These are phyloP conservation scores for Microchirus variegatus DNA, from an alignment of 2,797 vertebrate genomes.

Conservation along the genomic window DNA sequence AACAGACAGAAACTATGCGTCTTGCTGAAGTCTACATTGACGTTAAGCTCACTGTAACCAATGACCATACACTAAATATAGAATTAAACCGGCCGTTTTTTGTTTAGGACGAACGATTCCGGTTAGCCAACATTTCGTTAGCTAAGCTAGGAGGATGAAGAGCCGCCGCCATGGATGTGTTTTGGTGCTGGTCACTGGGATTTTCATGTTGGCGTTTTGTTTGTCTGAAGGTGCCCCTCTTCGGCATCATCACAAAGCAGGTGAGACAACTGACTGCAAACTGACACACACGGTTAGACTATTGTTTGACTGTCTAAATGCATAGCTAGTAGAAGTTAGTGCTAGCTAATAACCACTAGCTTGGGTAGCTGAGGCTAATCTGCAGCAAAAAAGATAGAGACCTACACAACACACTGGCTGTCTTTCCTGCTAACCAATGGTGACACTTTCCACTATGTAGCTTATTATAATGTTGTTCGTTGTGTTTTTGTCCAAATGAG, in stretches of 20 bases:
- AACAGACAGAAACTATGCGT: constrained; percentile 49
- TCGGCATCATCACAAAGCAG: constrained; percentile 66
- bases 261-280: constrained; percentile 58
- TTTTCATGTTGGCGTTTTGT: constrained; percentile 65
- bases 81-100: constrained; percentile 14
- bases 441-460: background rate
- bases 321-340: constrained; percentile 10
- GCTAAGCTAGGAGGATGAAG: constrained; percentile 76
- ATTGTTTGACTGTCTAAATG: constrained; percentile 5
- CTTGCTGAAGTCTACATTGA: constrained; percentile 27
- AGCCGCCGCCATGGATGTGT: constrained; percentile 71
- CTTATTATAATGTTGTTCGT: background rate
- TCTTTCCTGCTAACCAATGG: constrained; percentile 9
- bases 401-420: constrained; percentile 48
- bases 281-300: background rate
- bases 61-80: constrained; percentile 51
- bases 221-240: constrained; percentile 75
- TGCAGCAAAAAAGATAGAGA: constrained; percentile 52
- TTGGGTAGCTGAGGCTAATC: constrained; percentile 40
- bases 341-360: constrained; percentile 8
- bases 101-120: constrained; percentile 50
- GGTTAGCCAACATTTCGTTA: constrained; percentile 55
- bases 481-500: background rate
- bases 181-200: constrained; percentile 72
- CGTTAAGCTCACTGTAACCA: constrained; percentile 21